Percentiles rank a stretch among this genome's conserved stretches.
phyloP scores from a whole-genome alignment of 2,797 vertebrate species.

The Pristis pectinata region DNA sequence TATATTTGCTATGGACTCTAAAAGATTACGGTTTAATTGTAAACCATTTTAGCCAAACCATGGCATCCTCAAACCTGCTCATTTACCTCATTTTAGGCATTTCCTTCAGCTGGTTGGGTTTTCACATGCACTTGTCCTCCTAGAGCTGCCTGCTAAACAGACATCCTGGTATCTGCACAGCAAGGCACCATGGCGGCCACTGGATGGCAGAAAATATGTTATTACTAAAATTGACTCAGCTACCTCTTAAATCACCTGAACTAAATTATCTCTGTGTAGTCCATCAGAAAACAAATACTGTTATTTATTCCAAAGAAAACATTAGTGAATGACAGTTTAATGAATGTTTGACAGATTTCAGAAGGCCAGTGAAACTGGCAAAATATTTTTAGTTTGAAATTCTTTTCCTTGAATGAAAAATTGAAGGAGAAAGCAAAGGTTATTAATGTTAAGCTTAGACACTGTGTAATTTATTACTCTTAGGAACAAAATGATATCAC shows the following conservation, averaged over 20 bases:
- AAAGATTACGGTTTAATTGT: background rate
- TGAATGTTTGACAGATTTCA: background rate
- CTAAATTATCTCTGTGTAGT: background rate
- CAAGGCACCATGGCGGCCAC: background rate
- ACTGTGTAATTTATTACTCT: background rate
- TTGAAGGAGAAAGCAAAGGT: background rate
- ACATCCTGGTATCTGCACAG: background rate
- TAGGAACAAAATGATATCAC: background rate
- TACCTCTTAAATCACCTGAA: background rate
- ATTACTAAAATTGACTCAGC: constrained; percentile 15
- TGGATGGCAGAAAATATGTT: constrained; percentile 13
- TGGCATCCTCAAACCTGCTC: constrained; percentile 5
- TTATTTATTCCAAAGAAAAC: background rate
- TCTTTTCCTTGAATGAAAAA: background rate
- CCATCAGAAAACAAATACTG: background rate
- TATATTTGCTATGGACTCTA: background rate
- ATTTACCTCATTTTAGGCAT: constrained; percentile 25
- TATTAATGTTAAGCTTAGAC: background rate
- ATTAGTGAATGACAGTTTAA: background rate
- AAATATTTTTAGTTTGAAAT: background rate
- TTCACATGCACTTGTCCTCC: background rate
- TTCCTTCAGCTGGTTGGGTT: constrained; percentile 9
- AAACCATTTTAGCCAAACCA: background rate
- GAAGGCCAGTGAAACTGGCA: background rate
- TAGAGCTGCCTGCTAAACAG: constrained; percentile 5